Evolutionary conservation across 2,888 invertebrate genomes (phyloP), one percentile per base, ranked within the genome.

Genomic region (Tribolium freemani): DNA sequence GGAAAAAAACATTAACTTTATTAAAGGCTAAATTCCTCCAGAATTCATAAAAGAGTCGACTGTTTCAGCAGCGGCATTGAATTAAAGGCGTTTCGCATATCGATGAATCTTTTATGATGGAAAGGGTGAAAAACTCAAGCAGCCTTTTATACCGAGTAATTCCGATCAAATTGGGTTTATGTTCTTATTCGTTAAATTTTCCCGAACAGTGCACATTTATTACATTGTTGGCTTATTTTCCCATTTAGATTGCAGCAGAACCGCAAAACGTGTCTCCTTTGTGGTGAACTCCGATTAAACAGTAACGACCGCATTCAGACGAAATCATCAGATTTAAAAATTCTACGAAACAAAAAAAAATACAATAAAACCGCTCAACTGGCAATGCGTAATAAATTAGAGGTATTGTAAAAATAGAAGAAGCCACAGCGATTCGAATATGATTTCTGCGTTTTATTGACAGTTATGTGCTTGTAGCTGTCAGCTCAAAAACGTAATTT

Each of bases 71-170:
- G 76, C 72, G 76, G 78, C 77, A 80, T 81, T 81, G 80, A 81
- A 81, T 81, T 81, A 81, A 80, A 79, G 77, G 76, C 80, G 75
- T 80, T 80, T 80, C 79, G 81, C 80, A 81, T 81, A 81, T 80
- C 79, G 79, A 81, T 77, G 78, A 76, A 46, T 58, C 69, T 56
- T 77, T 79, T 79, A 78, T 77, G 72, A 73, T 67, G 70, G 73
- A 73, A 69, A 56, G 70, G 72, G 71, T 71, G 73, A 73, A 73
- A 75, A 77, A 73, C 74, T 72, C 66, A 66, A 73, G 48, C 75
- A 69, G 60, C 69, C 73, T 75, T 74, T 68, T 69, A 70, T 63
- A 50, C 61, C 26, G 53, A 53, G 60, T 69, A 68, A 68, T 68
- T 68, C 57, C 58, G 57, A 31, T 68, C 58, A 68, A 68, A 68